phyloP scores from a whole-genome alignment of 2,888 invertebrate species.

The Drosophila incognita region DNA sequence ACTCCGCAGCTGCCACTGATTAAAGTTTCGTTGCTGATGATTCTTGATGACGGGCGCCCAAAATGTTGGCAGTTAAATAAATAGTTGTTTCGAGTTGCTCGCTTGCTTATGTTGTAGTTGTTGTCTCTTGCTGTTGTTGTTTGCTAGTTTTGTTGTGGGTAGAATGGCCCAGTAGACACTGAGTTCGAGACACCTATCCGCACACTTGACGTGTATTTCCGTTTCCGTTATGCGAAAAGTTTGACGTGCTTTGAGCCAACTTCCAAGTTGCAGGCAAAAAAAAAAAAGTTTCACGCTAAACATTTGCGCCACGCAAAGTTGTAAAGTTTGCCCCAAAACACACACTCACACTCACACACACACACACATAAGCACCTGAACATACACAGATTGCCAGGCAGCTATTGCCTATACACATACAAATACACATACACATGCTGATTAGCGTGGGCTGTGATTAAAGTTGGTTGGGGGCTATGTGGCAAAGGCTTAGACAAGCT shows the following conservation, averaged over 20 bases:
- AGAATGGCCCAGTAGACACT: conserved; percentile 33
- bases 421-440: conserved; percentile 51
- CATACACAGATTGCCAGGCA: conserved; percentile 43
- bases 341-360: conserved; percentile 9
- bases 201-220: conserved; percentile 79
- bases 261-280: conserved; percentile 45
- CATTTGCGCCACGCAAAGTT: conserved; percentile 72
- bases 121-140: conserved; percentile 8
- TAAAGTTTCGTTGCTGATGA: conserved; percentile 59
- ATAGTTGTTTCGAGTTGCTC: conserved; percentile 64
- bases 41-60: conserved; percentile 52
- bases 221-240: conserved; percentile 80
- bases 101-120: conserved; percentile 13
- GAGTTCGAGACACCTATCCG: conserved; percentile 62
- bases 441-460: conserved; percentile 68
- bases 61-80: conserved; percentile 69
- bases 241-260: conserved; percentile 53
- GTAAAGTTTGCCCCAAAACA: conserved; percentile 65
- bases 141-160: conserved; percentile 45
- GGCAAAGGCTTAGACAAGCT: conserved; percentile 70
- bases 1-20: conserved; percentile 61
- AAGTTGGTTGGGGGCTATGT: conserved; percentile 27
- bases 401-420: conserved; percentile 22
- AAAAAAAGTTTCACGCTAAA: conserved; percentile 70
- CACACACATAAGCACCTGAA: conserved; percentile 15